A percentile compares a stretch with the other conserved stretches of the same genome.
Evolutionary conservation across 2,888 invertebrate species (phyloP).

Genomic region (Arenicola marina): DNA sequence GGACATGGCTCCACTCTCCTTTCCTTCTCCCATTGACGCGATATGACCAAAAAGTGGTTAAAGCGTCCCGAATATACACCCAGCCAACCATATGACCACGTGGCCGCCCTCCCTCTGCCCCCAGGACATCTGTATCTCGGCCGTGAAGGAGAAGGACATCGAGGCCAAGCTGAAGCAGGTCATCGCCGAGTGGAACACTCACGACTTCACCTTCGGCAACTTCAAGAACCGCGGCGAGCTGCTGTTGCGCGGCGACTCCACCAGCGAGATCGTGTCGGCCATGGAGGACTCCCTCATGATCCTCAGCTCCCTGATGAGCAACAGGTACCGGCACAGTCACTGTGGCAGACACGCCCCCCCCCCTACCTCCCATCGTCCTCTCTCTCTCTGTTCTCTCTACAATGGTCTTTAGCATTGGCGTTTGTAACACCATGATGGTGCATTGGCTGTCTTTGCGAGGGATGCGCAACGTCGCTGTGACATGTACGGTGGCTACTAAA

Average conservation of each 20-base stretch:
- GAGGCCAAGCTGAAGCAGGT: conserved; percentile 93
- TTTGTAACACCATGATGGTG: too few species aligned
- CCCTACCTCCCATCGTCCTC: background rate
- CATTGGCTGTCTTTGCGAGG: too few species aligned
- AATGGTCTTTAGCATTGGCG: background rate
- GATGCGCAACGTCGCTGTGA: too few species aligned
- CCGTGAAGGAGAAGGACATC: conserved; percentile 97
- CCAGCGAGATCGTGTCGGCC: conserved; percentile 87
- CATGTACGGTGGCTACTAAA: too few species aligned
- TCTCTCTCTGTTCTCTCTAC: background rate
- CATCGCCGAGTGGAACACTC: conserved; percentile 88
- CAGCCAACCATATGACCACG: too few species aligned
- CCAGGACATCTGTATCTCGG: conserved; percentile 94
- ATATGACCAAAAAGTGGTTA: too few species aligned
- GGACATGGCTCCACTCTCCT: too few species aligned
- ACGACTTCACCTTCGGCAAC: conserved; percentile 87
- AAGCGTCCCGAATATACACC: too few species aligned
- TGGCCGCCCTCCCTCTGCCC: background rate
- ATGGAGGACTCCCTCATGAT: conserved; percentile 97
- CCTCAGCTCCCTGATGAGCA: conserved; percentile 88
- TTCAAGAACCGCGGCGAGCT: conserved; percentile 95
- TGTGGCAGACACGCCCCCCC: background rate
- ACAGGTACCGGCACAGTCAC: too few species aligned
- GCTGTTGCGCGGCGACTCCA: conserved; percentile 87
- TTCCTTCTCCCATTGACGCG: too few species aligned